Base-by-base conservation (phyloP, 2,113 vertebrate species). In the Oriolus oriolus region DNA sequence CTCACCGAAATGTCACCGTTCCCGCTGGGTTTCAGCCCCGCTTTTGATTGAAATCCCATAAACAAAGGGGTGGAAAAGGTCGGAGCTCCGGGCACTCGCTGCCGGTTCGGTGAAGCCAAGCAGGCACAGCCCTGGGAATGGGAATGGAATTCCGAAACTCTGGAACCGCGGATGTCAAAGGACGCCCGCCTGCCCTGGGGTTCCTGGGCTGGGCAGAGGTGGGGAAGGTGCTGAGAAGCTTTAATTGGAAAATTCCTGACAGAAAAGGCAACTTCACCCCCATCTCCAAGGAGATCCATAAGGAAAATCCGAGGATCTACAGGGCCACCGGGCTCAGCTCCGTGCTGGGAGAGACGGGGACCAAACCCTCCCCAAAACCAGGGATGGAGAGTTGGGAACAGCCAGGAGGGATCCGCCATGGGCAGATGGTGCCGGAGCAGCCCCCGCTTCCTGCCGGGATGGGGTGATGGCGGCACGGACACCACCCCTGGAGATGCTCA, bases 391-490 rank as follows among this genome's bases (percentile, higher is more conserved):
- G 20, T 0, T 52, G 52, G 44, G 52, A 77, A 41, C 2, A 26
- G 18, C 10, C 44, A 13, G 49, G 54, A 63, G 60, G 31, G 39
- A 63, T 37, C 16, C 2, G 4, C 20, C 7, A 2, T 0, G 7
- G 27, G 64, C 50, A 24, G 39, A 7, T 2, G 1, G 3, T 26
- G 47, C 31, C 23, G 2, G 52, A 73, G 11, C 33, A 60, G 39
- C 28, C 31, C 31, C 7, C 1, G 9, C 3, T 68, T 31, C 56
- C 41, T 2, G 4, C 57, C 17, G 63, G 10, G 57, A 50, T 6
- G 39, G 24, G 68, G 0, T 1, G 47, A 10, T 1, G 2, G 61
- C 2, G 11, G 52, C 2, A 10, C 0, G 11, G 60, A 10, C 3
- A 52, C 24, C 35, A 47, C 6, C 31, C 21, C 4, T 52, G 47